Conservation (phyloP, 1,140 invertebrate genomes). For the Apocrypta bakeri region DNA sequence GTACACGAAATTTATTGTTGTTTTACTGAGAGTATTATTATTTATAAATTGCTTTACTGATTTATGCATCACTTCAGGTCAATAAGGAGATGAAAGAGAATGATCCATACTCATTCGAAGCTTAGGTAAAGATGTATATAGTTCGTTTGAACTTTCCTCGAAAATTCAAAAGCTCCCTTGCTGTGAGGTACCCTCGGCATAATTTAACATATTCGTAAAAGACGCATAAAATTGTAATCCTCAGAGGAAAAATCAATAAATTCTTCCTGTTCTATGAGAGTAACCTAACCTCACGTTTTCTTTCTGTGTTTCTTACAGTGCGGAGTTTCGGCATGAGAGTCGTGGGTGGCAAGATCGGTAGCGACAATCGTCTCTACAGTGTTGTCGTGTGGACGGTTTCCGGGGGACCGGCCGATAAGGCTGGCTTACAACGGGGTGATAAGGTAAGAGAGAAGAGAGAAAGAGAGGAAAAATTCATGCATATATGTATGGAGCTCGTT, state of each 20-base stretch:
- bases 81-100: too few species aligned
- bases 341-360: slow-evolving; percentile 89
- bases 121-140: not conserved
- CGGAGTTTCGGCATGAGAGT: slow-evolving; percentile 94
- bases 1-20: too few species aligned
- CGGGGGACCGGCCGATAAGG: slow-evolving; percentile 91
- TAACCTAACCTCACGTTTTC: not conserved
- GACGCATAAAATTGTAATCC: not conserved
- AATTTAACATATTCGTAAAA: not conserved
- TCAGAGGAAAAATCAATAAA: not conserved
- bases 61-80: too few species aligned
- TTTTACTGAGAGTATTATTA: too few species aligned
- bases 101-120: too few species aligned
- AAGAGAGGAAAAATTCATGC: not conserved
- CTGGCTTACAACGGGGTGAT: slow-evolving; percentile 89
- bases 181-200: not conserved
- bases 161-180: not conserved
- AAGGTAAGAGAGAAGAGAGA: slow-evolving; percentile 77
- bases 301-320: slow-evolving; percentile 75
- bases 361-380: slow-evolving; percentile 89
- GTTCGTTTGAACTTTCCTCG: not conserved
- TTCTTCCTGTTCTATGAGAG: not conserved
- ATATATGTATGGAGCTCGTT: slow-evolving; percentile 24
- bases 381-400: slow-evolving; percentile 94
- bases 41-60: too few species aligned